Evolutionary conservation across 2,797 vertebrate genomes (phyloP), one percentile per base, ranked within the genome.

Genomic region (Anableps anableps): DNA sequence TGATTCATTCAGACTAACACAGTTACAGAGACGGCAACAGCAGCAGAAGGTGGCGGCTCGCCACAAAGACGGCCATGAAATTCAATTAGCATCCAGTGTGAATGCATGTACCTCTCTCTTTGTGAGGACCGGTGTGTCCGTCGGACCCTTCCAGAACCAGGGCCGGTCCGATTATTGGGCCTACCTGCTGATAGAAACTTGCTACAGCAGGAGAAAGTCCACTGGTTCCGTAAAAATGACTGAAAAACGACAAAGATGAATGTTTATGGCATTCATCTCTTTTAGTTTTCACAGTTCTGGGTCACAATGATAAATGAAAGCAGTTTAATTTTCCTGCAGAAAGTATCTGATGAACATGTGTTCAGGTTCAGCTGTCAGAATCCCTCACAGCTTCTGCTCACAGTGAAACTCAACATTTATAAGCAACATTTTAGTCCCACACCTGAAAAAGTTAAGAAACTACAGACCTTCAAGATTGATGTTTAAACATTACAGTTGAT

Each of bases 31-130:
- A 72, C 68, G 51, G 85, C 82, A 88, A 84, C 86, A 89, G 89
- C 88, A 92, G 95, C 97, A 97, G 97, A 98, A 97, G 98, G 97
- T 95, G 94, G 94, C 83, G 55, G 81, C 74, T 4, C 85, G 95
- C 84, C 64, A 96, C 95, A 96, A 98, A 97, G 96, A 94, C 92
- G 92, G 96, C 96, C 97, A 96, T 98, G 97, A 99, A 98, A 98
- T 98, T 97, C 94, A 97, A 98, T 98, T 98, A 98, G 96, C 83
- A 77, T 55, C n/a, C 48, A 74, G 74, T 29, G 50, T 78, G 72
- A 60, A 31, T 16, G 13, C 48, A 31, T 13, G 3, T 53, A 5
- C n/a, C 36, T 4, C 60, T 4, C 29, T 16, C 79, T 76, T 29
- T 66, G 36, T 73, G 70, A 19, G 75, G 36, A 53, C 75, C n/a